phyloP scores from a whole-genome alignment of 2,888 invertebrate species.

The Xestia c-nigrum region DNA sequence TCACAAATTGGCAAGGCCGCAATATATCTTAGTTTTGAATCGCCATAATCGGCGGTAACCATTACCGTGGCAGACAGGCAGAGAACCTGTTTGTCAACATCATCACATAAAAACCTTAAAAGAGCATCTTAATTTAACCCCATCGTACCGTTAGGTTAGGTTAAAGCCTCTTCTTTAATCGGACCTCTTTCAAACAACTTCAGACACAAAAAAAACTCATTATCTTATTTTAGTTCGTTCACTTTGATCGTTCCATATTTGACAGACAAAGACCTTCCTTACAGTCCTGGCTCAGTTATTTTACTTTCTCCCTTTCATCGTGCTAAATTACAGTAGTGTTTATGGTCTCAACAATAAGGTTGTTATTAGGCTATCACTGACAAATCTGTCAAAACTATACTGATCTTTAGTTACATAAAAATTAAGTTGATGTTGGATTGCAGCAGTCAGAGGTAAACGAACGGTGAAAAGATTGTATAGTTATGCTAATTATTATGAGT shows the following conservation, averaged over 20 bases:
- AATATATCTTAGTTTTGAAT: background rate
- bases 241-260: slow-evolving; percentile 45
- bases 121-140: slow-evolving; percentile 16
- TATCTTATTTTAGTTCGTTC: slow-evolving; percentile 29
- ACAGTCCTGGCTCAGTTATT: background rate
- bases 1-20: background rate
- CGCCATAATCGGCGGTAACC: background rate
- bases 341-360: background rate
- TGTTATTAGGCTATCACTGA: background rate
- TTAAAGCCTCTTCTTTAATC: slow-evolving; percentile 30
- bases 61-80: background rate
- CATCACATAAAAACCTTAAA: slow-evolving; percentile 1
- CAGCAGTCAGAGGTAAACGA: background rate
- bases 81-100: background rate
- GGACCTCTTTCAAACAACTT: slow-evolving; percentile 27
- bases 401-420: background rate
- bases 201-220: slow-evolving; percentile 12
- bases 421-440: background rate
- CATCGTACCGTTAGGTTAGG: slow-evolving; percentile 31
- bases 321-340: background rate
- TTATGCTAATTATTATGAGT: slow-evolving; percentile 66
- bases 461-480: slow-evolving; percentile 34
- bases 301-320: background rate
- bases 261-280: slow-evolving; percentile 41
- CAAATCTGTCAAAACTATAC: background rate